phyloP scores from a whole-genome alignment of 2,113 vertebrate species.

The Chloebia gouldiae region DNA sequence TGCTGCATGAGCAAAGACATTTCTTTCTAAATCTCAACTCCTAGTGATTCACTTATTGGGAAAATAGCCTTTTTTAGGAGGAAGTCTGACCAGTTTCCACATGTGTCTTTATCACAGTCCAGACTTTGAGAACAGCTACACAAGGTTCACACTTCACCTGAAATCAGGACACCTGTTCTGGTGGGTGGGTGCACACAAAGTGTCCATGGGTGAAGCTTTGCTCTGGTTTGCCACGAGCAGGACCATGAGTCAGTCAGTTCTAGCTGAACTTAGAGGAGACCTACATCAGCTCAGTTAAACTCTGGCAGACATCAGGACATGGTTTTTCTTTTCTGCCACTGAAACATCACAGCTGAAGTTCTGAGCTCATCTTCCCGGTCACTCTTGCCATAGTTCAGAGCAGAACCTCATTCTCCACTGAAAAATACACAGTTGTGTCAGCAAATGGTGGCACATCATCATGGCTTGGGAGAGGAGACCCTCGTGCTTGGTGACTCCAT shows the following conservation, averaged over 20 bases:
- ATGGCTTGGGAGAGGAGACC: not conserved
- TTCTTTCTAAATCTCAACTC: not conserved
- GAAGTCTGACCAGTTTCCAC: not conserved
- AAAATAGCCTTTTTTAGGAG: not conserved
- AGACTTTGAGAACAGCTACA: not conserved
- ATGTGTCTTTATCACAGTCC: not conserved
- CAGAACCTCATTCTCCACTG: not conserved
- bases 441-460: not conserved
- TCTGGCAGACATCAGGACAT: not conserved
- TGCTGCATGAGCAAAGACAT: not conserved
- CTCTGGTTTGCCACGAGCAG: not conserved
- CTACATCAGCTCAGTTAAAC: not conserved
- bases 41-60: not conserved
- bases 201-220: not conserved
- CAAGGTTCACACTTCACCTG: not conserved
- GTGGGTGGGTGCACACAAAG: fast-evolving
- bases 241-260: not conserved
- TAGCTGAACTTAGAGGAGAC: not conserved
- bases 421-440: not conserved
- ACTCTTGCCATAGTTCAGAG: not conserved
- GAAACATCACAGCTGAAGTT: not conserved
- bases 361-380: not conserved
- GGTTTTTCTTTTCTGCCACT: not conserved
- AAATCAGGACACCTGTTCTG: not conserved
- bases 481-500: not conserved